These are phyloP conservation scores for Drosophila kikkawai DNA, from an alignment of 1,140 invertebrate genomes.

Conservation along the genomic window DNA sequence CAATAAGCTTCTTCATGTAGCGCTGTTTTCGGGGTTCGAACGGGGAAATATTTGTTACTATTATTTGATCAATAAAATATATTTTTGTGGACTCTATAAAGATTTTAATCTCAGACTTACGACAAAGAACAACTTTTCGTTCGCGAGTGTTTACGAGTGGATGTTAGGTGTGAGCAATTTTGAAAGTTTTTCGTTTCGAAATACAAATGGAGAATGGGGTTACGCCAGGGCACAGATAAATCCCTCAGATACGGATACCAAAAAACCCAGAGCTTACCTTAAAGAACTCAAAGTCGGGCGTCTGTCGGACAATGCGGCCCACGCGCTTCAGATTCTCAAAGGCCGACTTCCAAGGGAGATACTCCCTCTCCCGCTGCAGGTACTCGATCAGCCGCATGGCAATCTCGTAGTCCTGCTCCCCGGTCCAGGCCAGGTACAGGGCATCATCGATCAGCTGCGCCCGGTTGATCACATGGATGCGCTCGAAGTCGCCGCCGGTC, in stretches of 20 bases:
- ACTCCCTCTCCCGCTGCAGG: constrained; percentile 88
- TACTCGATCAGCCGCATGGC: constrained; percentile 88
- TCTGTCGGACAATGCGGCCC: constrained; percentile 86
- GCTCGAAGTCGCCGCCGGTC: constrained; percentile 85
- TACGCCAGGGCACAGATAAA: constrained; percentile 9
- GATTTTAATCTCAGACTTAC: constrained; percentile 53
- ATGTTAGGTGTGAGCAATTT: constrained; percentile 45
- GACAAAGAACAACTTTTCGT: constrained; percentile 68
- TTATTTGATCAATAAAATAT: background rate
- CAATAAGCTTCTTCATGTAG: constrained; percentile 87
- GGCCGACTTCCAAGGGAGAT: constrained; percentile 89
- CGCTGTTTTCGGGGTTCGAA: constrained; percentile 75
- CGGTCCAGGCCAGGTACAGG: constrained; percentile 90
- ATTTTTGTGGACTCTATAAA: background rate
- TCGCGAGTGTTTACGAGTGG: constrained; percentile 14
- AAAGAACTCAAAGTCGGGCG: constrained; percentile 86
- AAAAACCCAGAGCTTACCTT: constrained; percentile 83
- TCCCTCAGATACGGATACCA: background rate
- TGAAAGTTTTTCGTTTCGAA: constrained; percentile 47
- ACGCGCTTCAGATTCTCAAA: constrained; percentile 87
- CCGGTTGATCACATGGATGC: constrained; percentile 89
- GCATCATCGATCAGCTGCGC: constrained; percentile 93
- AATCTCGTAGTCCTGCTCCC: constrained; percentile 88
- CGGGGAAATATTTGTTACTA: background rate
- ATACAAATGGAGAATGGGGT: constrained; percentile 66